phyloP scores from a whole-genome alignment of 23 tunicate species.

The Phallusia fumigata region DNA sequence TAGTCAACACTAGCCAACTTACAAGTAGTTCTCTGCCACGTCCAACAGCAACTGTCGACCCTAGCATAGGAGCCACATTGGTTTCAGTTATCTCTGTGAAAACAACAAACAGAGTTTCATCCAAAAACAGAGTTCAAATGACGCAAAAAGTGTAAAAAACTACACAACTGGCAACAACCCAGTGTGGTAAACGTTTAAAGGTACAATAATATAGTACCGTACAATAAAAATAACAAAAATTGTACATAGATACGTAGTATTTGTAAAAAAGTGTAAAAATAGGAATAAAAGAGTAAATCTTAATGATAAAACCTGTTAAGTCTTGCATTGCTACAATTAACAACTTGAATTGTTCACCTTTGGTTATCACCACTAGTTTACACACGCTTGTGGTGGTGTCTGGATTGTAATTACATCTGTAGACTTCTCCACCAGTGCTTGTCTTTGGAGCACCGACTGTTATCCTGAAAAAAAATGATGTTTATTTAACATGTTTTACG shows the following conservation, averaged over 20 bases:
- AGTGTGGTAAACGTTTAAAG: too few species aligned
- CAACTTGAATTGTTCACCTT: background rate
- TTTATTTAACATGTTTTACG: too few species aligned
- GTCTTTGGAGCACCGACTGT: constrained; percentile 78
- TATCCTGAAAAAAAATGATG: constrained; percentile 55
- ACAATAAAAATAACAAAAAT: too few species aligned
- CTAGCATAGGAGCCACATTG: constrained; percentile 42
- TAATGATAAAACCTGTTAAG: too few species aligned
- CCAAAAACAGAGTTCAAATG: background rate
- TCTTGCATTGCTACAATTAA: too few species aligned
- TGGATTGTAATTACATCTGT: constrained; percentile 37
- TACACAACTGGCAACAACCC: background rate
- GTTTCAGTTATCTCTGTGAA: constrained; percentile 18
- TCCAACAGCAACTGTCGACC: constrained; percentile 65
- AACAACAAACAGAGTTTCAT: background rate
- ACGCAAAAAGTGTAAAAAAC: too few species aligned
- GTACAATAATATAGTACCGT: too few species aligned
- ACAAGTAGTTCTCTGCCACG: constrained; percentile 54
- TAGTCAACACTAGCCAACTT: too few species aligned
- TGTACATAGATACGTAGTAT: too few species aligned
- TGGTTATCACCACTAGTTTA: background rate
- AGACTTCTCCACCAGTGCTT: constrained; percentile 48
- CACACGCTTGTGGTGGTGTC: background rate
- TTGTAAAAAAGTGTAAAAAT: too few species aligned
- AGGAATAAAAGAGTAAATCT: too few species aligned